A percentile compares a stretch with the other conserved stretches of the same genome.
These are phyloP conservation scores for Smithornis capensis DNA, from an alignment of 2,113 vertebrate genomes.

Conservation along the genomic window DNA sequence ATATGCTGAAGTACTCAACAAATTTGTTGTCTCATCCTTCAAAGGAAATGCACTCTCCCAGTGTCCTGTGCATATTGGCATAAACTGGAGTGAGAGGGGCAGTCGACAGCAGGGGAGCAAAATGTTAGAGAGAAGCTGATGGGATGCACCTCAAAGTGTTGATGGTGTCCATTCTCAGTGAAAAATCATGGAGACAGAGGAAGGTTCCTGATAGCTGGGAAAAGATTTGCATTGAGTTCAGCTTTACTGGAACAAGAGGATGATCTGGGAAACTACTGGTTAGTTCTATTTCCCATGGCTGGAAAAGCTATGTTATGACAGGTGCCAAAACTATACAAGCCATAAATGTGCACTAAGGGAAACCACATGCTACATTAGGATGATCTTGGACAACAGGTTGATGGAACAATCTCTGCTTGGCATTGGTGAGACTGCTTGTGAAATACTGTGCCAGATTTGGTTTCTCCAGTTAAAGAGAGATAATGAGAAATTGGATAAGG, in stretches of 20 bases:
- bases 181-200: not conserved
- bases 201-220: not conserved
- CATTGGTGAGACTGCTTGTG: not conserved
- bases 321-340: not conserved
- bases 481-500: not conserved
- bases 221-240: not conserved
- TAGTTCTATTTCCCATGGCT: not conserved
- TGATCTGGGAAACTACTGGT: rapidly evolving
- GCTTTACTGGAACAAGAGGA: not conserved
- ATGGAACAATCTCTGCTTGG: not conserved
- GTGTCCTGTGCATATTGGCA: not conserved
- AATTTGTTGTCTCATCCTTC: not conserved
- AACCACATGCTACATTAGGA: not conserved
- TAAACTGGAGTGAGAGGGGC: not conserved
- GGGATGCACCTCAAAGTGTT: not conserved
- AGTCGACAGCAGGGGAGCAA: not conserved
- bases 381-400: not conserved
- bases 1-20: not conserved
- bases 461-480: not conserved
- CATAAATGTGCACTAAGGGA: not conserved
- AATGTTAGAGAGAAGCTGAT: not conserved
- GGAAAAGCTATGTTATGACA: not conserved
- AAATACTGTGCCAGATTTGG: not conserved
- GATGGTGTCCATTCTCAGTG: not conserved
- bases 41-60: not conserved